Base-by-base conservation (phyloP, 2,888 invertebrate species). In the Campoplex capitator region DNA sequence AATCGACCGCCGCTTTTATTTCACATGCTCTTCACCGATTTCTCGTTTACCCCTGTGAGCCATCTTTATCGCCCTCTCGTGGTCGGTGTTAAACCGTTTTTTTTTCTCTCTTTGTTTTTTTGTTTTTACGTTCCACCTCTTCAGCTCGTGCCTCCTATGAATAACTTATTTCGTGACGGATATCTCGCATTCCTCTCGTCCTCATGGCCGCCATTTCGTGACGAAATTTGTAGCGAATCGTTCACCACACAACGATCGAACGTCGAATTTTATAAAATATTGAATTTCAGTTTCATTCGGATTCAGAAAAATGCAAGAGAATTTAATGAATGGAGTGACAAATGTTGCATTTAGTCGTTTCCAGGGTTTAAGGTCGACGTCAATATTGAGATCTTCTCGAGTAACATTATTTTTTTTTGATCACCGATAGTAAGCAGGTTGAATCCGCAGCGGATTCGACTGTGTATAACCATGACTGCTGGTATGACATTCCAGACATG, bases 31-130 rank as follows among this genome's bases (percentile, higher is more conserved):
- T 74, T 54, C 28, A 16, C 74, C 68, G 23, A 42, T 79, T 80
- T 84, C 70, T 28, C 42, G 68, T 75, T 80, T 80, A 68, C 48
- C 73, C 67, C 48, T 77, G 65, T 77, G 65, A 75, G 67, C 62
- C 81, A 67, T 73, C 56, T 81, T 81, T 85, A 77, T 85, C 85
- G 80, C 62, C 81, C 80, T 48, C 70, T 81, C 76, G 54, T 77
- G 75, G 23, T 68, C 35, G 58, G 51, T 78, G 56, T 71, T 77
- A 11, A 71, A 51, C 18, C 28, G 65, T 68, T 81, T 77, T 81
- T 76, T 67, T 38, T 38, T 3, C 23, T 23, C 23, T 23, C 23
- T 0, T 23, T 23, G 56, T 68, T 81, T 77, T 81, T 76, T 67
- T 38, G 3, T 3, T 38, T 38, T 48, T 67, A 28, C 42, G 4